These are phyloP conservation scores for Mionectes macconnelli DNA, from an alignment of 2,113 vertebrate genomes.

Conservation along the genomic window DNA sequence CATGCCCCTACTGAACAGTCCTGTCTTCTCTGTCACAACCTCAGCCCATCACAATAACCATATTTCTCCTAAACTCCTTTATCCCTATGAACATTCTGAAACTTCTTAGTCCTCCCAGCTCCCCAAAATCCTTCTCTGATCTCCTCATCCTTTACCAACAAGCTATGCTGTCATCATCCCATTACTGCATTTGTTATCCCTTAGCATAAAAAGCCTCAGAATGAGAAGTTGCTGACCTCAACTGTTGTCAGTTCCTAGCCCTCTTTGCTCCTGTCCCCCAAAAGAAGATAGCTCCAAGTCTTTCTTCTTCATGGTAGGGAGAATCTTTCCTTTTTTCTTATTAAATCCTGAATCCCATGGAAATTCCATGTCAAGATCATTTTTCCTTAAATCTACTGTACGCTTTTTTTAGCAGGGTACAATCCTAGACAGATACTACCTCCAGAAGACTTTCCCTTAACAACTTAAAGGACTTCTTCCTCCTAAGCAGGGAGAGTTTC, in stretches of 20 bases:
- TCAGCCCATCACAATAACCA: not conserved
- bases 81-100: not conserved
- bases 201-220: not conserved
- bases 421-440: not conserved
- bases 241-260: not conserved
- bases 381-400: not conserved
- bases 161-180: not conserved
- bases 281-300: not conserved
- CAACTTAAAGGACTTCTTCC: not conserved
- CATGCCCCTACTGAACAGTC: not conserved
- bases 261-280: not conserved
- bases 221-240: not conserved
- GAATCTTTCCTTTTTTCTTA: not conserved
- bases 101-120: not conserved
- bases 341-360: not conserved
- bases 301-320: not conserved
- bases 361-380: not conserved
- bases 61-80: not conserved
- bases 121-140: not conserved
- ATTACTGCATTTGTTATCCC: not conserved
- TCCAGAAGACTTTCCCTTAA: not conserved
- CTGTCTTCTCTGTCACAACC: not conserved
- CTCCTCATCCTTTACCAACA: not conserved
- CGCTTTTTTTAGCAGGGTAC: not conserved
- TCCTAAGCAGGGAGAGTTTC: not conserved